Evolutionary conservation across 2,888 invertebrate genomes (phyloP).

Genomic region (Tetragonisca angustula): DNA sequence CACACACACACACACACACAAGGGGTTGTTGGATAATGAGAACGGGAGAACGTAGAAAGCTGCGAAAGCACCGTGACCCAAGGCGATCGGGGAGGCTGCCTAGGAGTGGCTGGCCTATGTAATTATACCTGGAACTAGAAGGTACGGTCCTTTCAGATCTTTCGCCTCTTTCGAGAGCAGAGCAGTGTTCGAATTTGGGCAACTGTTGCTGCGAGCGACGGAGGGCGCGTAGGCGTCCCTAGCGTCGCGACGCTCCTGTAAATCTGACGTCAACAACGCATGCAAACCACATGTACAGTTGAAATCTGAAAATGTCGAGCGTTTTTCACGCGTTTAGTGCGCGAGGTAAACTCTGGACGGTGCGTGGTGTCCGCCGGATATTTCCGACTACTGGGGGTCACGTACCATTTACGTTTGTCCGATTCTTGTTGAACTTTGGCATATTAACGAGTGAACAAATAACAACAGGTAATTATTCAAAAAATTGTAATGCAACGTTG

Average conservation of each 20-base stretch:
- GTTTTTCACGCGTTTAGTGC: conserved; percentile 60
- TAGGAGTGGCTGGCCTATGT: conserved; percentile 74
- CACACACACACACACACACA: too few relatives aligned
- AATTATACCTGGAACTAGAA: conserved; percentile 86
- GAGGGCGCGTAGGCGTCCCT: conserved; percentile 78
- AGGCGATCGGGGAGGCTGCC: conserved; percentile 33
- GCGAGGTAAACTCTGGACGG: not conserved
- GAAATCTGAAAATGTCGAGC: conserved; percentile 80
- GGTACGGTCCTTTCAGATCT: conserved; percentile 86
- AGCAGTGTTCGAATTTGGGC: conserved; percentile 82
- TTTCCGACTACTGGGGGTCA: not conserved
- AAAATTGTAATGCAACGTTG: not conserved
- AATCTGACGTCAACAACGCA: conserved; percentile 84
- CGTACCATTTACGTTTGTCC: not conserved
- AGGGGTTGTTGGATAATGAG: not conserved
- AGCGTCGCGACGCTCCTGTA: conserved; percentile 81
- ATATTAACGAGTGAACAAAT: not conserved
- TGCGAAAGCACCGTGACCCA: conserved; percentile 59
- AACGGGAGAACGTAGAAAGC: conserved; percentile 33
- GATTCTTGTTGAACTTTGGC: not conserved
- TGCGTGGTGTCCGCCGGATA: not conserved
- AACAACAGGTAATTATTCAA: not conserved
- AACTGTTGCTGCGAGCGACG: conserved; percentile 82
- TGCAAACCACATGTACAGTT: conserved; percentile 84
- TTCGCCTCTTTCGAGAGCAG: conserved; percentile 83